phyloP scores from a whole-genome alignment of 1,140 invertebrate genomes.

The Hypothenemus hampei region DNA sequence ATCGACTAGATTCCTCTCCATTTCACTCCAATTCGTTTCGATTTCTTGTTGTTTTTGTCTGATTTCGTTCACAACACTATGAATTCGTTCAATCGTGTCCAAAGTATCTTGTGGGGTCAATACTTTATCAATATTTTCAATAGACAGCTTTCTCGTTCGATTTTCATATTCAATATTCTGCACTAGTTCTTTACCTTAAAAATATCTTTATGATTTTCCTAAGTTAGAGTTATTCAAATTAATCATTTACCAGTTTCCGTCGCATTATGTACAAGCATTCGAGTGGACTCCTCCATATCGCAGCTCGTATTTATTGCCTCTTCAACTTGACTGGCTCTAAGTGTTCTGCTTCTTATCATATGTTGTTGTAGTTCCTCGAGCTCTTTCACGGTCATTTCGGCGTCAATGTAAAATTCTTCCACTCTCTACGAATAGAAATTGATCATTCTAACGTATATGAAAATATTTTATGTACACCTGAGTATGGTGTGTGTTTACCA shows the following conservation, averaged over 20 bases:
- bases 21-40: constrained; percentile 55
- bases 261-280: constrained; percentile 43
- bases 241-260: constrained; percentile 46
- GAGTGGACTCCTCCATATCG: constrained; percentile 47
- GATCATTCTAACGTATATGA: too few species aligned
- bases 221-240: too few species aligned
- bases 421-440: constrained; percentile 56
- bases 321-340: constrained; percentile 49
- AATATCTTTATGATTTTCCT: too few species aligned
- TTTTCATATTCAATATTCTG: constrained; percentile 44
- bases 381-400: constrained; percentile 49
- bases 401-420: constrained; percentile 56
- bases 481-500: too few species aligned
- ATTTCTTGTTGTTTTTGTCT: constrained; percentile 57
- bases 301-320: constrained; percentile 47
- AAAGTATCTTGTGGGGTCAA: constrained; percentile 54
- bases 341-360: constrained; percentile 44
- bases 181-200: constrained; percentile 39
- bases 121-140: constrained; percentile 43
- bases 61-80: constrained; percentile 53
- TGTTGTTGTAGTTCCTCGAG: constrained; percentile 53
- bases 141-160: constrained; percentile 40
- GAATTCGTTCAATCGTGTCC: constrained; percentile 55
- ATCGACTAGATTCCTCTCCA: constrained; percentile 55
- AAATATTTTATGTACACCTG: too few species aligned